Conservation (phyloP, 2,888 invertebrate species). For the Leistus spinibarbis region DNA sequence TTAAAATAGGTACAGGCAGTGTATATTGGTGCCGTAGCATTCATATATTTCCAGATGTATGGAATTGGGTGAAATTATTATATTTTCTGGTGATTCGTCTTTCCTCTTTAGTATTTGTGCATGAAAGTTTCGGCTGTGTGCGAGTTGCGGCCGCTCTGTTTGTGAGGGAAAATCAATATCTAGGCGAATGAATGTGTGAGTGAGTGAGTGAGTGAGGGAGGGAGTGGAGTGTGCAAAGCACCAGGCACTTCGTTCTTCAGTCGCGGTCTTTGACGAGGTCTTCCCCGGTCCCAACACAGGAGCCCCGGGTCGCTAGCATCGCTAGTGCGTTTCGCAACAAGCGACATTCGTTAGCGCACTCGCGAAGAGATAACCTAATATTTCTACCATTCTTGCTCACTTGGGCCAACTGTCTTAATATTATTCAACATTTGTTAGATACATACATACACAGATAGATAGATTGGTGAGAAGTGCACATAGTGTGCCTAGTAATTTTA, state of each 20-base stretch:
- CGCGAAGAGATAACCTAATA: background rate
- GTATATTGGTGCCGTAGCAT: no score
- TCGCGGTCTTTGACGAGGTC: background rate
- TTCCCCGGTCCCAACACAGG: background rate
- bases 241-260: background rate
- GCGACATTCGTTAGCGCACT: background rate
- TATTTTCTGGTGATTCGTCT: background rate
- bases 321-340: background rate
- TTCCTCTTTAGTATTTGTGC: background rate
- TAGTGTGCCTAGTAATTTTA: no score
- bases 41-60: background rate
- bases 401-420: background rate
- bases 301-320: background rate
- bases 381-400: background rate
- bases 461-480: no score
- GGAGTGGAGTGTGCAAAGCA: no score
- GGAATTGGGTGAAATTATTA: background rate
- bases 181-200: background rate
- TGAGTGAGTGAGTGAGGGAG: no score
- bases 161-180: background rate
- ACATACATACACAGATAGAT: no score
- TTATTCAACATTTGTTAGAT: background rate
- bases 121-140: background rate
- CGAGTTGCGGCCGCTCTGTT: background rate
- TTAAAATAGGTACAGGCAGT: no score